These are phyloP conservation scores for Serilophus lunatus DNA, from an alignment of 2,113 vertebrate genomes.

Conservation along the genomic window DNA sequence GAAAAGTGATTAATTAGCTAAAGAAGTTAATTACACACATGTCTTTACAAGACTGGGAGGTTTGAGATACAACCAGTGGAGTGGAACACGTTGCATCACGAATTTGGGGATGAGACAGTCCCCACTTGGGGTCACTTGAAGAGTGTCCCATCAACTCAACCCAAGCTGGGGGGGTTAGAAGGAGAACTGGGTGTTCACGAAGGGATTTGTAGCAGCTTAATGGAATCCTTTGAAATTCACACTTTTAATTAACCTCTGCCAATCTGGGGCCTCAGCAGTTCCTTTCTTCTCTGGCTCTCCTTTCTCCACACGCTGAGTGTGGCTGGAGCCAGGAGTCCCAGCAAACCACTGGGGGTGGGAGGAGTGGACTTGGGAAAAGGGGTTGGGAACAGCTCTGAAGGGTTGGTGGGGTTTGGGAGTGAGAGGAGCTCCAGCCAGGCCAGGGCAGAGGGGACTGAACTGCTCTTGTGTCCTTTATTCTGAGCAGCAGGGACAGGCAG, in stretches of 20 bases:
- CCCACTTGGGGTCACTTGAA: not conserved
- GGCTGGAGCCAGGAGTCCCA: accelerated
- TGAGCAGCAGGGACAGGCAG: not conserved
- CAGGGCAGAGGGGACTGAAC: not conserved
- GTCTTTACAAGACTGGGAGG: not conserved
- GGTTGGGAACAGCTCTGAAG: not conserved
- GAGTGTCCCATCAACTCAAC: not conserved
- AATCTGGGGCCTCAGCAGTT: not conserved
- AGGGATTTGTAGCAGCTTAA: not conserved
- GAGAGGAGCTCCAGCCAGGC: accelerated
- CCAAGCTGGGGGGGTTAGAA: accelerated
- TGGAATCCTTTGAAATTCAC: not conserved
- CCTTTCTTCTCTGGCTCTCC: not conserved
- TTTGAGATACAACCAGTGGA: not conserved
- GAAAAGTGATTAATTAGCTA: not conserved
- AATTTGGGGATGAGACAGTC: not conserved
- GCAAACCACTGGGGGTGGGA: no score
- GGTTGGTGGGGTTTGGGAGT: accelerated
- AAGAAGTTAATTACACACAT: not conserved
- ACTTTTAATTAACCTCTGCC: conserved; percentile 51
- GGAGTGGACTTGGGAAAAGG: accelerated
- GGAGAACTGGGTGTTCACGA: not conserved
- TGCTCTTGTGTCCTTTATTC: not conserved
- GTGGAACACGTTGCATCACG: not conserved
- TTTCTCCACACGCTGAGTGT: accelerated